Evolutionary conservation across 2,888 invertebrate genomes (phyloP).

Genomic region (Spialia ferax): DNA sequence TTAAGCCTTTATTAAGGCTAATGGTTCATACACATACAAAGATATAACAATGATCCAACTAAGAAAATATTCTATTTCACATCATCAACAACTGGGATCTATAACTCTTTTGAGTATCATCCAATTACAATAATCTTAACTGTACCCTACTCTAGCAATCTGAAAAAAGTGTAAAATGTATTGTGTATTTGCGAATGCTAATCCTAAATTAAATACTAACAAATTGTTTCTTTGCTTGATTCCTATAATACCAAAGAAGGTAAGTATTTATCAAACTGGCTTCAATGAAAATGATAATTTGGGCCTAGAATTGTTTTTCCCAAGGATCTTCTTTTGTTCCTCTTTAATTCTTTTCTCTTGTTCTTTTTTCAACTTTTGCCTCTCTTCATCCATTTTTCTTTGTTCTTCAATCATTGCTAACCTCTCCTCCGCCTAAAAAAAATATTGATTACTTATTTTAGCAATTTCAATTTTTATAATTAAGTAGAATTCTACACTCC

Average conservation of each 20-base stretch:
- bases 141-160: constrained; percentile 36
- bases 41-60: constrained; percentile 2
- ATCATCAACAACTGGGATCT: constrained; percentile 30
- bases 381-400: constrained; percentile 97
- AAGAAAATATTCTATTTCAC: constrained; percentile 14
- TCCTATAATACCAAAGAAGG: constrained; percentile 77
- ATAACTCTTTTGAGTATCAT: constrained; percentile 14
- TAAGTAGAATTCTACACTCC: too few species aligned
- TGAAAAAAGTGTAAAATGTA: constrained; percentile 34
- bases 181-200: constrained; percentile 32
- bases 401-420: constrained; percentile 99
- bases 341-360: constrained; percentile 97
- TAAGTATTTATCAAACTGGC: constrained; percentile 82
- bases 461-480: too few species aligned
- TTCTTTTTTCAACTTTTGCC: constrained; percentile 96
- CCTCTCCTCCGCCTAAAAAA: constrained; percentile 97
- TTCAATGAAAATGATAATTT: constrained; percentile 97
- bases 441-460: neutral
- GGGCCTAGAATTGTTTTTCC: constrained; percentile 98
- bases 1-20: too few species aligned
- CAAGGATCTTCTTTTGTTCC: constrained; percentile 98
- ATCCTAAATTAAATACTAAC: constrained; percentile 30
- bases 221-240: constrained; percentile 35
- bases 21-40: neutral
- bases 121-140: constrained; percentile 23